Evolutionary conservation across 92 coral and sea anemone genomes (phyloP).

Genomic region (Epizoanthus rinbou): DNA sequence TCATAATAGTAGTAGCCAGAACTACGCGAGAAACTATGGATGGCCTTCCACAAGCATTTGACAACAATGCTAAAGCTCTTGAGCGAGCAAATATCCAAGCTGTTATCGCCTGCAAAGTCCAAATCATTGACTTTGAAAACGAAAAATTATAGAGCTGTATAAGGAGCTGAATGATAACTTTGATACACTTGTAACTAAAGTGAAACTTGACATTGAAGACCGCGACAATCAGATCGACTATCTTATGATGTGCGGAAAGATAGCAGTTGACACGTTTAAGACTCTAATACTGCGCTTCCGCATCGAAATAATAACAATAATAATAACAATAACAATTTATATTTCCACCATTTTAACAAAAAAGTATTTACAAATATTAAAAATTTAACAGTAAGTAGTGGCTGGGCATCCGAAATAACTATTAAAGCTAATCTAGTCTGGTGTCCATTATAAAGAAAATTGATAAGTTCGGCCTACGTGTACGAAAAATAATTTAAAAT

Average conservation of each 20-base stretch:
- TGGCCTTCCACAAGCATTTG: background rate
- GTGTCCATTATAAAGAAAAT: too few species aligned
- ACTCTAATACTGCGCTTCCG: background rate
- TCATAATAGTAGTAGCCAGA: background rate
- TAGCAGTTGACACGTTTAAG: background rate
- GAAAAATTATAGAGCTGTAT: background rate
- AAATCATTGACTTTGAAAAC: background rate
- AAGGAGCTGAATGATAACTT: background rate
- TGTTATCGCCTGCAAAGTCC: background rate
- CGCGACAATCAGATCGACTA: background rate
- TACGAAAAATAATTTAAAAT: background rate
- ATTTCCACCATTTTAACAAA: too few species aligned
- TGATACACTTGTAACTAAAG: background rate
- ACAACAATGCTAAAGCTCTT: background rate
- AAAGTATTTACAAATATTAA: too few species aligned
- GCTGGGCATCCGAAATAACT: too few species aligned
- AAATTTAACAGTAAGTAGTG: too few species aligned
- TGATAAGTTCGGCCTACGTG: too few species aligned
- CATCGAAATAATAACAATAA: too few species aligned
- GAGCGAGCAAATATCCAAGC: background rate
- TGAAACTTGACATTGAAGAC: background rate
- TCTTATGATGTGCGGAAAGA: background rate
- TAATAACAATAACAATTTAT: too few species aligned
- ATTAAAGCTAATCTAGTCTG: too few species aligned
- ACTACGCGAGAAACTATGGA: background rate